A percentile compares a stretch with the other conserved stretches of the same genome.
Evolutionary conservation across 2,113 vertebrate genomes (phyloP).

Genomic region (Delphinus delphis): DNA sequence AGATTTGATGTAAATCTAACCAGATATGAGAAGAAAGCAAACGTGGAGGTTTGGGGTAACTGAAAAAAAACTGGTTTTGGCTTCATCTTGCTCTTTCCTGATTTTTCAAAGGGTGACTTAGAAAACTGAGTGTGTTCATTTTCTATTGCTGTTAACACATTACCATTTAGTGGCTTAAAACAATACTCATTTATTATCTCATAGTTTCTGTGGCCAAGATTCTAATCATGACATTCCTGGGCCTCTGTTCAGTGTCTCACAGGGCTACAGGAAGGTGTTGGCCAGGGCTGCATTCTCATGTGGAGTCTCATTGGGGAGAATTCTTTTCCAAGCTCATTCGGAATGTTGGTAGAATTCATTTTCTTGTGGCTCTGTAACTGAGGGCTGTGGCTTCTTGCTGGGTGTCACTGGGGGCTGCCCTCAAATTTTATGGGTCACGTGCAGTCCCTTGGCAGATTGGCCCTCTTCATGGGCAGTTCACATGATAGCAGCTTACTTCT

Average conservation of each 20-base stretch:
- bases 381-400: background rate
- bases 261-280: background rate
- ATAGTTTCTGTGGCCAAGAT: background rate
- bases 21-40: background rate
- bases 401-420: background rate
- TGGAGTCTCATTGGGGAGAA: too few species aligned
- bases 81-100: background rate
- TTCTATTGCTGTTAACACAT: background rate
- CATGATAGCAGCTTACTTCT: too few species aligned
- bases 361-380: background rate
- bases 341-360: background rate
- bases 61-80: background rate
- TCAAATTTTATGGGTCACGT: background rate
- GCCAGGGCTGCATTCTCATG: background rate
- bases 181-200: background rate
- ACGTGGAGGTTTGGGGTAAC: background rate
- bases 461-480: background rate
- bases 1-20: background rate
- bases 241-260: background rate
- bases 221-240: background rate
- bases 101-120: background rate
- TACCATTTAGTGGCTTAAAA: background rate
- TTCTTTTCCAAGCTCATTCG: background rate
- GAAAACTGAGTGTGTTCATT: background rate
- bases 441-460: background rate